Base-by-base conservation (phyloP, 64 coral and sea anemone genomes). In the Platygyra sinensis region DNA sequence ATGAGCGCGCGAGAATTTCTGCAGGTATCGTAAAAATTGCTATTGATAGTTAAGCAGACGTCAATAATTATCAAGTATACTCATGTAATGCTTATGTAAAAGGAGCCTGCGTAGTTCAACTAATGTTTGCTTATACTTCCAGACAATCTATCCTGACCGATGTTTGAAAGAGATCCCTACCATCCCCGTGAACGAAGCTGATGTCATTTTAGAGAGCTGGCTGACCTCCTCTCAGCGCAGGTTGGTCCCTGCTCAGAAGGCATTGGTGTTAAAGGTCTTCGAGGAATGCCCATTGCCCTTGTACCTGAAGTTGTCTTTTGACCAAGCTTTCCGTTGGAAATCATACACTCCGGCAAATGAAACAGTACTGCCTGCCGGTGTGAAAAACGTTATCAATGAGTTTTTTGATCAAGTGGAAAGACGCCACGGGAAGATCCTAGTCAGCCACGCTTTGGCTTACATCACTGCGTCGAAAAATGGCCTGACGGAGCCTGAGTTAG, bases 271-370 rank as follows among this genome's bases (percentile, higher is more conserved):
- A 4, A 86, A 95, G 14, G 76, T 60, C 20, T 95, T 95, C 72
- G 27, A 87, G 30, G 18, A 86, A 31, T 95, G 93, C 33, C 89
- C 88, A 52, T 69, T 95, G 33, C 93, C 93, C 1, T 72, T 95
- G 31, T 91, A 75, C 30, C 54, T 95, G 46, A 95, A 87, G 67
- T 52, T 95, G 46, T 76, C 83, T 7, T 95, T 95, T 78, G 89
- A 91, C 67, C 89, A 95, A 81, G 93, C 93, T 20, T 80, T 30
- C 67, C 81, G 93, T 17, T 95, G 93, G 93, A 95, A 95, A 33
- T 95, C 93, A 7, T 95, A 91, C n/a, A 95, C 82, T 12, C 51
- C 82, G 27, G 63, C 67, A 39, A 57, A 55, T 77, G 63, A 95
- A 54, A 91, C 78, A 18, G 72, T 18, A 0, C 50, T 95, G 30